Percentiles rank a stretch among this genome's conserved stretches.
Evolutionary conservation across 2,888 invertebrate genomes (phyloP).

Genomic region (Eucriotettix oculatus): DNA sequence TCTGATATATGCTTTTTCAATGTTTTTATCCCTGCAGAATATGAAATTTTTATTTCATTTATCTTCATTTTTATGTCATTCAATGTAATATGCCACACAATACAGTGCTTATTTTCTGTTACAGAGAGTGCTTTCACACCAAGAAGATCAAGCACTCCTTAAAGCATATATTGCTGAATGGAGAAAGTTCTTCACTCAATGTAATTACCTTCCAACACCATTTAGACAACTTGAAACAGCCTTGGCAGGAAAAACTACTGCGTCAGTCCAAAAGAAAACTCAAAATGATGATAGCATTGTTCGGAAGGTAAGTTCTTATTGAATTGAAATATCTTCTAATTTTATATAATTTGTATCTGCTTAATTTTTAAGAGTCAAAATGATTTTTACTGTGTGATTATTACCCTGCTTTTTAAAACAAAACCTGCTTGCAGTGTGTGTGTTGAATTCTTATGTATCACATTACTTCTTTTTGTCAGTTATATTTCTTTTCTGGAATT

Average conservation of each 20-base stretch:
- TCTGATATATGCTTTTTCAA: too few species aligned
- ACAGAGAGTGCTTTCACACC: slow-evolving; percentile 66
- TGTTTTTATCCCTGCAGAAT: too few species aligned
- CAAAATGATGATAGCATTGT: slow-evolving; percentile 77
- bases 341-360: too few species aligned
- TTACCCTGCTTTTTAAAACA: too few species aligned
- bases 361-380: too few species aligned
- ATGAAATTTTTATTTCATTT: too few species aligned
- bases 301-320: slow-evolving; percentile 36
- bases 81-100: too few species aligned
- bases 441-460: too few species aligned
- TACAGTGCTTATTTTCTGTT: slow-evolving; percentile 8
- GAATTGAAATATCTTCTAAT: too few species aligned
- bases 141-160: slow-evolving; percentile 86
- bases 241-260: slow-evolving; percentile 51
- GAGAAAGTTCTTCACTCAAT: slow-evolving; percentile 96
- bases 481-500: neutral
- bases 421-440: too few species aligned
- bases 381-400: too few species aligned
- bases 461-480: neutral
- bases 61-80: too few species aligned
- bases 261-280: slow-evolving; percentile 33
- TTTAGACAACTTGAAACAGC: slow-evolving; percentile 84
- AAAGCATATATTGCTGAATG: slow-evolving; percentile 96
- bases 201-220: slow-evolving; percentile 90